Evolutionary conservation across 2,888 invertebrate species (phyloP).

Genomic region (Epirrhoe alternata): DNA sequence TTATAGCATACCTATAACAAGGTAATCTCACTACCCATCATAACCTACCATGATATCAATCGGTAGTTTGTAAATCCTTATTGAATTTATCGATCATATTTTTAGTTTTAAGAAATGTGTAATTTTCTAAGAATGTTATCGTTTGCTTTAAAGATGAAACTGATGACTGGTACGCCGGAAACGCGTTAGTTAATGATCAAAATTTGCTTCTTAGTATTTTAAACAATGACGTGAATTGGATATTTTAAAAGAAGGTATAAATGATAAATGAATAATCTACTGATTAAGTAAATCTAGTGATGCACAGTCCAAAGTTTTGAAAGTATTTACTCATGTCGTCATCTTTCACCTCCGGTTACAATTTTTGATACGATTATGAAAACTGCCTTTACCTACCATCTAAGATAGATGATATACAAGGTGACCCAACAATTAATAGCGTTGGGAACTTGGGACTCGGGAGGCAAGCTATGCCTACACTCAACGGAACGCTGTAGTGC

Average conservation of each 20-base stretch:
- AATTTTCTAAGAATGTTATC: slow-evolving; percentile 39
- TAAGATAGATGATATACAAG: too few relatives aligned
- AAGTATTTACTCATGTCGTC: neutral
- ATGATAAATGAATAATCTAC: neutral
- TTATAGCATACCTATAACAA: too few relatives aligned
- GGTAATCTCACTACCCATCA: too few relatives aligned
- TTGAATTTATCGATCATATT: neutral
- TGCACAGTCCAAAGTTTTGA: slow-evolving; percentile 12
- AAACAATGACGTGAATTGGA: slow-evolving; percentile 1
- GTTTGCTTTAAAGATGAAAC: slow-evolving; percentile 38
- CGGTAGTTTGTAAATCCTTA: neutral
- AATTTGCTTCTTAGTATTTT: slow-evolving; percentile 33
- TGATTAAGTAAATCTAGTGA: slow-evolving; percentile 5
- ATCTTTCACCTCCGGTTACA: neutral
- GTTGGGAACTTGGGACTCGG: too few relatives aligned
- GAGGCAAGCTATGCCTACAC: too few relatives aligned
- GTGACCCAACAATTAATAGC: too few relatives aligned
- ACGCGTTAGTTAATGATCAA: slow-evolving; percentile 39
- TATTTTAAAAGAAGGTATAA: neutral
- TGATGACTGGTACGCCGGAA: slow-evolving; percentile 38
- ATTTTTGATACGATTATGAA: too few relatives aligned
- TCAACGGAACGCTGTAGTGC: too few relatives aligned
- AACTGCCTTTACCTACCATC: too few relatives aligned
- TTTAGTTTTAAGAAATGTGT: slow-evolving; percentile 24
- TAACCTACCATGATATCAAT: neutral